These are phyloP conservation scores for Cheilosia vulpina DNA, from an alignment of 2,888 invertebrate genomes.

Conservation along the genomic window DNA sequence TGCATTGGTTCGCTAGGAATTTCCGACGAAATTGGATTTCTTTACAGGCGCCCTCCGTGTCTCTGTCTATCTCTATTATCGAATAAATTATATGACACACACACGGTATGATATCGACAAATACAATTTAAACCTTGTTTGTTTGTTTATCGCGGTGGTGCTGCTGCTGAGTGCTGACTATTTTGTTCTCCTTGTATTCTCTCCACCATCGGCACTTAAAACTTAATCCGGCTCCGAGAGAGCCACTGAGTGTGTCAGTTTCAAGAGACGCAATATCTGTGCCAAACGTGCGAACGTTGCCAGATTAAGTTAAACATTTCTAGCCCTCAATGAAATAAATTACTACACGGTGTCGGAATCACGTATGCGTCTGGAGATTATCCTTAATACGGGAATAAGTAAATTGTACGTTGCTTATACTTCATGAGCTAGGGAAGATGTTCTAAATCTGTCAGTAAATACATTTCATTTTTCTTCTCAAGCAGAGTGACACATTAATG, in stretches of 20 bases:
- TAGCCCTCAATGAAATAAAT: constrained; percentile 60
- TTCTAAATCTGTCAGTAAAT: constrained; percentile 69
- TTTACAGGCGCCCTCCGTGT: background rate
- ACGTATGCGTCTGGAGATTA: constrained; percentile 69
- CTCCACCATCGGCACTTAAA: background rate
- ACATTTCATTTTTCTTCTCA: constrained; percentile 63
- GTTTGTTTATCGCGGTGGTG: constrained; percentile 51
- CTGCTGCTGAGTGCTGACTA: background rate
- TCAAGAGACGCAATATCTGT: constrained; percentile 62
- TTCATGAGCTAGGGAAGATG: constrained; percentile 18
- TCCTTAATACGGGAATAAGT: constrained; percentile 70
- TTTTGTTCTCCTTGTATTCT: constrained; percentile 8
- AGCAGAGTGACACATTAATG: constrained; percentile 32
- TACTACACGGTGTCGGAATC: constrained; percentile 66
- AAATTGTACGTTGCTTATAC: constrained; percentile 44
- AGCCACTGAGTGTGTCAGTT: constrained; percentile 33
- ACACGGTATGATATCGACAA: constrained; percentile 45
- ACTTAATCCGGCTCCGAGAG: constrained; percentile 44
- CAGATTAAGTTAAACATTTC: constrained; percentile 61
- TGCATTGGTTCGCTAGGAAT: constrained; percentile 4
- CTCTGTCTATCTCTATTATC: constrained; percentile 20
- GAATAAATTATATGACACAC: constrained; percentile 39
- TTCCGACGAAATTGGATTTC: constrained; percentile 30
- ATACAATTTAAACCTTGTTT: constrained; percentile 57
- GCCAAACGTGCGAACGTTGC: constrained; percentile 60